phyloP scores from a whole-genome alignment of 2,113 vertebrate genomes.

The Mus musculus region GRCm39 chrX:50639001-50639500 shows the following conservation, averaged over 20 bases:
- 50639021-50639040: slow-evolving; percentile 14
- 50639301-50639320: not conserved
- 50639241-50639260: not conserved
- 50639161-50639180: not conserved
- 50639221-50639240: not conserved
- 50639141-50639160: not conserved
- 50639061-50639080: not conserved
- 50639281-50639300: not conserved
- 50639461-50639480: not conserved
- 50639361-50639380: not conserved
- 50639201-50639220: not conserved
- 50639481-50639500: not conserved
- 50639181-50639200: not conserved
- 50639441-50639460: not conserved
- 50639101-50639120: not conserved
- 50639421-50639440: not conserved
- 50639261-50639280: not conserved
- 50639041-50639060: not conserved
- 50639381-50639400: not conserved
- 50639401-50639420: not conserved
- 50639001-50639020: not conserved
- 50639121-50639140: not conserved
- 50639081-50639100: slow-evolving; percentile 26
- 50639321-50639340: not conserved
- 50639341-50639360: not conserved